A percentile compares a stretch with the other conserved stretches of the same genome.
Conservation (phyloP, 1,140 invertebrate species). For the Elymnias hypermnestra region DNA sequence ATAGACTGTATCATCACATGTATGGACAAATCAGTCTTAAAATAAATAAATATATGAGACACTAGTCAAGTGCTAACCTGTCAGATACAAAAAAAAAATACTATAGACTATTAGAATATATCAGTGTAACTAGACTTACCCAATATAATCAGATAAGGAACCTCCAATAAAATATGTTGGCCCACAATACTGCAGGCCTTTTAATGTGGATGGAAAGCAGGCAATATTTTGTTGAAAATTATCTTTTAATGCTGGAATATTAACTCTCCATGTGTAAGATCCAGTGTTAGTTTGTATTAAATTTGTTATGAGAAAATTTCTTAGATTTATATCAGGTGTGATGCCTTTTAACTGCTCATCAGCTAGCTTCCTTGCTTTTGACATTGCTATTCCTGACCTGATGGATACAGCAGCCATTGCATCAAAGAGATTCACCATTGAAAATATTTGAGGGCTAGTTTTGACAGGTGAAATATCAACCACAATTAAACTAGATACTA, state of each 20-base stretch:
- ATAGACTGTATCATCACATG: no score
- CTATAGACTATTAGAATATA: no score
- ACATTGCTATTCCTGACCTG: conserved; percentile 77
- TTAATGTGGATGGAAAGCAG: conserved; percentile 76
- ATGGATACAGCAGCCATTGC: conserved; percentile 80
- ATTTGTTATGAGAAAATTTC: conserved; percentile 88
- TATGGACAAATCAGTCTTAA: no score
- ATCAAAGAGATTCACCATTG: conserved; percentile 81
- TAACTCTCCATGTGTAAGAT: conserved; percentile 84
- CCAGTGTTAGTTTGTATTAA: conserved; percentile 80
- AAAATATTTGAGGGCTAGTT: conserved; percentile 78
- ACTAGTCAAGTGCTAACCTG: no score
- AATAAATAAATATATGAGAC: no score
- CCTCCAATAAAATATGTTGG: conserved; percentile 91
- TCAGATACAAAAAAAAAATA: not conserved
- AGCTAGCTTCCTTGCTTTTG: conserved; percentile 81
- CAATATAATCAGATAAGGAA: conserved; percentile 85
- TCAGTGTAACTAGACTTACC: no score
- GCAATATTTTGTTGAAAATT: conserved; percentile 81
- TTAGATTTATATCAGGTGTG: conserved; percentile 57
- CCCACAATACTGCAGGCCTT: conserved; percentile 77
- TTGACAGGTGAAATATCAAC: conserved; percentile 89
- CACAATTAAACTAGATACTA: conserved; percentile 87
- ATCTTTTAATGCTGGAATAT: conserved; percentile 82
- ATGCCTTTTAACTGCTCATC: conserved; percentile 62